Evolutionary conservation across 1,140 invertebrate genomes (phyloP).

Genomic region (Archegozetes longisetosus): DNA sequence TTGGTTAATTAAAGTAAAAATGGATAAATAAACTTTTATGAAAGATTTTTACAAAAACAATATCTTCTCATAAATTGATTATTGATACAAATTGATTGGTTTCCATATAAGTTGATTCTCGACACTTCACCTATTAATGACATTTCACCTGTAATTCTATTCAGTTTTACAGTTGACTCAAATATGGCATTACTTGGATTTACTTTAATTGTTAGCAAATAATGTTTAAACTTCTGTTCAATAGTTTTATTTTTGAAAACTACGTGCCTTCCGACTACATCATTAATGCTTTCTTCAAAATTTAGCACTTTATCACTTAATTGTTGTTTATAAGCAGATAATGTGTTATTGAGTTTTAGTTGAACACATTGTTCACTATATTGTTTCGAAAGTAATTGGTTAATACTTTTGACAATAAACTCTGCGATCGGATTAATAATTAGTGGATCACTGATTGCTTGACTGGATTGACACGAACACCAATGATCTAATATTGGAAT

Average conservation of each 20-base stretch:
- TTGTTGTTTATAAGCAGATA: neutral
- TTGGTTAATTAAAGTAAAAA: no score
- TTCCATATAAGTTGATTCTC: conserved; percentile 67
- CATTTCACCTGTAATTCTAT: conserved; percentile 31
- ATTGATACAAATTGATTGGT: conserved; percentile 56
- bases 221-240: conserved; percentile 31
- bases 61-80: conserved; percentile 47
- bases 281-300: conserved; percentile 37
- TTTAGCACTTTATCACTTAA: conserved; percentile 27
- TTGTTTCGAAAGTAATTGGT: conserved; percentile 7
- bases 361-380: neutral
- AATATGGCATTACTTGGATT: conserved; percentile 52
- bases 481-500: conserved; percentile 83
- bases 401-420: conserved; percentile 17
- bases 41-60: conserved; percentile 43
- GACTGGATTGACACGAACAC: conserved; percentile 41
- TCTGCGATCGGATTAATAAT: conserved; percentile 9
- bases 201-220: conserved; percentile 45
- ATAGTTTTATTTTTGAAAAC: neutral
- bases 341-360: neutral
- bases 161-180: conserved; percentile 45
- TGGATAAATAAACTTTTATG: no score
- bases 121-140: conserved; percentile 65
- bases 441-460: conserved; percentile 7
- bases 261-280: conserved; percentile 29